Percentiles rank a stretch among this genome's conserved stretches.
Conservation (phyloP, 2,888 invertebrate species). For the Coelopa pilipes region DNA sequence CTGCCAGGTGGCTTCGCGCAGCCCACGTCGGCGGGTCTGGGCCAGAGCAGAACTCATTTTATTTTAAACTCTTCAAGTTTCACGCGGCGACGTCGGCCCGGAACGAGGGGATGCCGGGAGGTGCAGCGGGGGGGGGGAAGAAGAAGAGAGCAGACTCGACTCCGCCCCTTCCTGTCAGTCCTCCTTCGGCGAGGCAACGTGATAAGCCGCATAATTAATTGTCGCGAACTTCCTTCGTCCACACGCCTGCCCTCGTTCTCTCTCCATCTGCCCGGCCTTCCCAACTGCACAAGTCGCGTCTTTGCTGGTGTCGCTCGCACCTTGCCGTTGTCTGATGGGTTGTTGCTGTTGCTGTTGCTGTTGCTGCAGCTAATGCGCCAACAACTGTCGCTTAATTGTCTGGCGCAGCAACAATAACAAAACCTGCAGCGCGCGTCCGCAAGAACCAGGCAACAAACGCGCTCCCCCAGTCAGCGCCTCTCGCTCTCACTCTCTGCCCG, state of each 20-base stretch:
- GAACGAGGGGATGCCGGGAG: not conserved
- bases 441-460: not conserved
- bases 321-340: constrained; percentile 5
- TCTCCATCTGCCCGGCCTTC: not conserved
- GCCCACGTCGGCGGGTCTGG: not conserved
- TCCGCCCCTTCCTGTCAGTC: not conserved
- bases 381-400: constrained; percentile 42
- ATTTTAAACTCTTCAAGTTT: constrained; percentile 1
- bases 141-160: not conserved
- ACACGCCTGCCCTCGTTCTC: not conserved
- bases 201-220: constrained; percentile 38
- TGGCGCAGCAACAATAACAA: constrained; percentile 17
- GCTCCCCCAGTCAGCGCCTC: constrained; percentile 24
- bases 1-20: constrained; percentile 32
- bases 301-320: not conserved
- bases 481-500: constrained; percentile 11
- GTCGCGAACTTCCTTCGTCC: constrained; percentile 9
- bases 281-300: not conserved
- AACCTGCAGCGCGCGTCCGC: constrained; percentile 14
- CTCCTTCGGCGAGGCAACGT: constrained; percentile 31
- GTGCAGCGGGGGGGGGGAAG: not conserved
- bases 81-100: not conserved
- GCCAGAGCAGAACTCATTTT: not conserved
- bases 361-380: constrained; percentile 43
- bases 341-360: constrained; percentile 34